A percentile compares a stretch with the other conserved stretches of the same genome.
Evolutionary conservation across 64 coral and sea anemone species (phyloP).

Genomic region (Montipora sp.): DNA sequence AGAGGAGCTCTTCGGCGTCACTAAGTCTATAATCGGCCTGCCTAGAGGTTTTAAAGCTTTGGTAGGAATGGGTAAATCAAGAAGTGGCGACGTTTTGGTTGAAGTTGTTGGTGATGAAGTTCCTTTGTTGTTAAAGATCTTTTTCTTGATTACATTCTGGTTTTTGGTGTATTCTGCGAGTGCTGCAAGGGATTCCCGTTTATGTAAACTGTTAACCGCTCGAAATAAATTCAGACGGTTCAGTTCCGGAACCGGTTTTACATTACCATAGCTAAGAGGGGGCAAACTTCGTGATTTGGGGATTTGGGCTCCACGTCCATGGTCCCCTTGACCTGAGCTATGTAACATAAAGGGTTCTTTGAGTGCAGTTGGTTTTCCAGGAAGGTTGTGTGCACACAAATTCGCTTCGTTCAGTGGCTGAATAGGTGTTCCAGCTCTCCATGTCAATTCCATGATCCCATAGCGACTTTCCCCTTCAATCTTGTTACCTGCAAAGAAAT

Average conservation of each 20-base stretch:
- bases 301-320: background rate
- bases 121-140: background rate
- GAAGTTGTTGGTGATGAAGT: background rate
- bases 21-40: background rate
- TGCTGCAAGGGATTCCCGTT: background rate
- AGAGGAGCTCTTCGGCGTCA: background rate
- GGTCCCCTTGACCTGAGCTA: no score
- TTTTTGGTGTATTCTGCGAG: background rate
- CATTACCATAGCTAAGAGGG: background rate
- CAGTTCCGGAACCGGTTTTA: background rate
- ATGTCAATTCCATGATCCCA: conserved; percentile 51
- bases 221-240: conserved; percentile 15
- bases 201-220: conserved; percentile 7
- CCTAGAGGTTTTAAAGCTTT: background rate
- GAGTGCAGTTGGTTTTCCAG: background rate
- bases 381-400: background rate
- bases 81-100: background rate
- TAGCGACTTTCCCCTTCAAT: conserved; percentile 8
- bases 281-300: conserved; percentile 12
- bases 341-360: background rate
- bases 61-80: background rate
- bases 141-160: conserved; percentile 10
- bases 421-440: conserved; percentile 41
- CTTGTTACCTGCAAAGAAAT: conserved; percentile 8
- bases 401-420: background rate